A percentile compares a stretch with the other conserved stretches of the same genome.
These are phyloP conservation scores for Trididemnum nubilum DNA, from an alignment of 23 tunicate genomes.

Conservation along the genomic window DNA sequence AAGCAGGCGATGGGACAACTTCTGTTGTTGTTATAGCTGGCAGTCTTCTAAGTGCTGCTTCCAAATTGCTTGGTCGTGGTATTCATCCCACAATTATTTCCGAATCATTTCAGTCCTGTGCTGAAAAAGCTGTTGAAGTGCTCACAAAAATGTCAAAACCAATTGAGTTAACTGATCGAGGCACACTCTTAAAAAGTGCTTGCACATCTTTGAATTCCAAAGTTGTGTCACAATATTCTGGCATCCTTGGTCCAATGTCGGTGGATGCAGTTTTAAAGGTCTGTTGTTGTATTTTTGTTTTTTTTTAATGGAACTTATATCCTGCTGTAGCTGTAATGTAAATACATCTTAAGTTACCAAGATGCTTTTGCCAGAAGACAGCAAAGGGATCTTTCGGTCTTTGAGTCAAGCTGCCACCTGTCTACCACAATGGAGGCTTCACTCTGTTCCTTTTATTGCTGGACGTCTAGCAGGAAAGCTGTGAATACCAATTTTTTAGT, in stretches of 20 bases:
- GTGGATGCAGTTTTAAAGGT: conserved; percentile 96
- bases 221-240: conserved; percentile 94
- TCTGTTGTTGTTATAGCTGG: conserved; percentile 97
- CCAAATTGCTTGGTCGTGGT: conserved; percentile 84
- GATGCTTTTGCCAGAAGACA: no score
- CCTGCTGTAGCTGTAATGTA: background rate
- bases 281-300: no score
- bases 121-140: conserved; percentile 83
- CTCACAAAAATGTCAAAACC: conserved; percentile 70
- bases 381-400: no score
- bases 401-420: no score
- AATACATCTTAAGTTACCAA: no score
- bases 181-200: conserved; percentile 82
- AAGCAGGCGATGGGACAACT: conserved; percentile 99
- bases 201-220: conserved; percentile 95
- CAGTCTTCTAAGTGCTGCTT: conserved; percentile 85
- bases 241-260: conserved; percentile 82
- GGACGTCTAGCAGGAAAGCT: no score
- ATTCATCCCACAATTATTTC: conserved; percentile 95
- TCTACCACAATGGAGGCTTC: no score
- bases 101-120: conserved; percentile 90
- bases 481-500: no score
- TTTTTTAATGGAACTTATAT: no score
- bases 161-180: conserved; percentile 77
- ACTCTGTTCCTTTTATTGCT: no score